Evolutionary conservation across 2,113 vertebrate genomes (phyloP).

Genomic region (Vicugna pacos): DNA sequence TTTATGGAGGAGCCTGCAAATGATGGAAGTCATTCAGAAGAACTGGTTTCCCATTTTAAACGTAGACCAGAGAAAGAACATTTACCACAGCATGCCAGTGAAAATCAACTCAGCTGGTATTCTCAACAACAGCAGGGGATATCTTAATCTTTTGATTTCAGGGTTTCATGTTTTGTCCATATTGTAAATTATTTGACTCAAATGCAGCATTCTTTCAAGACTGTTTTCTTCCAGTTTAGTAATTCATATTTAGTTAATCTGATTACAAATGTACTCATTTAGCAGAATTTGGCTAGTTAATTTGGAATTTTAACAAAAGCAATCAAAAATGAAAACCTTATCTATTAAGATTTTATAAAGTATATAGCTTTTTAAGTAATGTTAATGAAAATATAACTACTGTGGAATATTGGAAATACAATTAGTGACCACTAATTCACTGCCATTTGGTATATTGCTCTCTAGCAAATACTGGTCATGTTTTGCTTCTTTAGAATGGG

Average conservation of each 20-base stretch:
- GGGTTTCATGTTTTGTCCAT: slow-evolving; percentile 39
- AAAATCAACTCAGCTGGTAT: slow-evolving; percentile 73
- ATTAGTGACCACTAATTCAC: not conserved
- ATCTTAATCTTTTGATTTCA: not conserved
- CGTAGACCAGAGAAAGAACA: slow-evolving; percentile 27
- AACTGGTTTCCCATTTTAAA: slow-evolving; percentile 42
- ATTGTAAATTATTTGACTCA: slow-evolving; percentile 32
- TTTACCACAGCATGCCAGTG: slow-evolving; percentile 3
- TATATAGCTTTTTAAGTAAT: not conserved
- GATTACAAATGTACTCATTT: not conserved
- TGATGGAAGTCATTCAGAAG: slow-evolving; percentile 48
- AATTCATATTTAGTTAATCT: slow-evolving; percentile 12
- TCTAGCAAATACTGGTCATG: slow-evolving; percentile 11
- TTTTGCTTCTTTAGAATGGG: slow-evolving; percentile 31
- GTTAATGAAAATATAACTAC: slow-evolving; percentile 44
- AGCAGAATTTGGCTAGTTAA: not conserved
- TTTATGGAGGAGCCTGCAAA: slow-evolving; percentile 69
- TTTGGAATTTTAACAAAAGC: not conserved
- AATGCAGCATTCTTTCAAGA: slow-evolving; percentile 1
- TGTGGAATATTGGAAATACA: not conserved
- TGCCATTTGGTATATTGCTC: slow-evolving; percentile 24
- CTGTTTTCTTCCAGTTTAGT: not conserved
- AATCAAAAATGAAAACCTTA: slow-evolving; percentile 50
- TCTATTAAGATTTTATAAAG: slow-evolving; percentile 11
- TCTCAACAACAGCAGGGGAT: not conserved